Percentiles rank a stretch among this genome's conserved stretches.
phyloP scores from a whole-genome alignment of 35 echinoderm and acorn worm species.

The Acanthaster planci region DNA sequence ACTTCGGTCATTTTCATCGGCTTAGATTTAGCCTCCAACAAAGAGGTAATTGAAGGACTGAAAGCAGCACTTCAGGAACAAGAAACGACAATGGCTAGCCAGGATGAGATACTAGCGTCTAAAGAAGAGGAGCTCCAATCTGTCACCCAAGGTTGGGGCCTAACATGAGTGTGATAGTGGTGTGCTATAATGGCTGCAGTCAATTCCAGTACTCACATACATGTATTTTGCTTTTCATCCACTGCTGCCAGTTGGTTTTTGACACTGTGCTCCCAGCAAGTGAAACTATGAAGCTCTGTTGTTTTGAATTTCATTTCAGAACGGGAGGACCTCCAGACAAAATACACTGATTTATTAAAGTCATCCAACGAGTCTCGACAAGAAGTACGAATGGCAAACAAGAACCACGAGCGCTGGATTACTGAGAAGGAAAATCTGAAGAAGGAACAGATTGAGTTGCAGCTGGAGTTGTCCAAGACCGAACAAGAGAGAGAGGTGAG shows the following conservation, averaged over 20 bases:
- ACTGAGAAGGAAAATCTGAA: neutral
- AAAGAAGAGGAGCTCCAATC: conserved; percentile 26
- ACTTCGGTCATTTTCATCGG: too few species aligned
- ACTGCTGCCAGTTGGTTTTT: neutral
- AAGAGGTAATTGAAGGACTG: neutral
- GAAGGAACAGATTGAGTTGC: neutral
- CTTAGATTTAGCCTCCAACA: neutral
- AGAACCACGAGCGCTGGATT: neutral
- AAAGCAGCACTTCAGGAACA: conserved; percentile 33
- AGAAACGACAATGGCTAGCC: conserved; percentile 30
- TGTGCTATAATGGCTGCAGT: neutral
- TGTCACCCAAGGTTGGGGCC: neutral
- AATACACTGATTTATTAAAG: neutral
- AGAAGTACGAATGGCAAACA: neutral
- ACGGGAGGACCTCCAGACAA: neutral
- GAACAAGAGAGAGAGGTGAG: neutral
- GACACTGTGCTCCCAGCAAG: too few species aligned
- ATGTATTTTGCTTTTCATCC: neutral
- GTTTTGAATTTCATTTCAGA: neutral
- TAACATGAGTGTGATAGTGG: neutral
- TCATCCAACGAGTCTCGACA: neutral
- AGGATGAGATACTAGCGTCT: conserved; percentile 16
- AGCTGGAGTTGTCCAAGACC: neutral
- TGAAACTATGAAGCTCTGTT: neutral
- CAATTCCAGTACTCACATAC: neutral